These are phyloP conservation scores for Raja brachyura DNA, from an alignment of 2,113 vertebrate genomes.

Conservation along the genomic window DNA sequence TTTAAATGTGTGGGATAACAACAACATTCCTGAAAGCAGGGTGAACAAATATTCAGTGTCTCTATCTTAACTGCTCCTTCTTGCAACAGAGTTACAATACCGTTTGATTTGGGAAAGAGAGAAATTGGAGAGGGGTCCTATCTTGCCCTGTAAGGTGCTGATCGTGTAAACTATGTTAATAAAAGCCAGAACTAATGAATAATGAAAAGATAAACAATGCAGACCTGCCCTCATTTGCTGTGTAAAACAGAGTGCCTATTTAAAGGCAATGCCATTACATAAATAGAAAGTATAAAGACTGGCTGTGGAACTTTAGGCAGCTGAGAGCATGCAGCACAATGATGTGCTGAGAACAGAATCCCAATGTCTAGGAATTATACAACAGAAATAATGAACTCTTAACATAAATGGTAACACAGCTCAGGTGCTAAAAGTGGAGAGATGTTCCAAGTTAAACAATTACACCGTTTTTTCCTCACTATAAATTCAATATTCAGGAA, in stretches of 20 bases:
- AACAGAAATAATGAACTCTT: neutral
- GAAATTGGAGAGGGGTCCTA: neutral
- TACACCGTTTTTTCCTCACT: neutral
- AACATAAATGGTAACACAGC: neutral
- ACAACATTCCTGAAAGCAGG: neutral
- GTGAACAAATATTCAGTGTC: neutral
- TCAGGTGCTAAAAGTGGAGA: neutral
- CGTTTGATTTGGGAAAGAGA: neutral
- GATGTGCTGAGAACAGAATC: neutral
- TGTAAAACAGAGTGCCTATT: neutral
- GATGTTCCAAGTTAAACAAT: neutral
- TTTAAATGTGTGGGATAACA: neutral
- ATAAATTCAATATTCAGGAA: neutral
- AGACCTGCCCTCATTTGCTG: too few species aligned
- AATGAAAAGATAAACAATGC: neutral
- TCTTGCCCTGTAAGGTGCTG: neutral
- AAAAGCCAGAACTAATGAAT: neutral
- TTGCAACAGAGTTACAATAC: neutral
- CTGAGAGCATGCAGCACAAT: neutral
- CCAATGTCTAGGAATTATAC: neutral
- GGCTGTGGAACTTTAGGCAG: neutral
- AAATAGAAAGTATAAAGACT: neutral
- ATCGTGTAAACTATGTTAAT: neutral
- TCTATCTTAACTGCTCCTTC: too few species aligned
- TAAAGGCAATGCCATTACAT: neutral